Evolutionary conservation across 2,797 vertebrate species (phyloP), one percentile per base, ranked within the genome.

Genomic region (Apogon hyalosoma): DNA sequence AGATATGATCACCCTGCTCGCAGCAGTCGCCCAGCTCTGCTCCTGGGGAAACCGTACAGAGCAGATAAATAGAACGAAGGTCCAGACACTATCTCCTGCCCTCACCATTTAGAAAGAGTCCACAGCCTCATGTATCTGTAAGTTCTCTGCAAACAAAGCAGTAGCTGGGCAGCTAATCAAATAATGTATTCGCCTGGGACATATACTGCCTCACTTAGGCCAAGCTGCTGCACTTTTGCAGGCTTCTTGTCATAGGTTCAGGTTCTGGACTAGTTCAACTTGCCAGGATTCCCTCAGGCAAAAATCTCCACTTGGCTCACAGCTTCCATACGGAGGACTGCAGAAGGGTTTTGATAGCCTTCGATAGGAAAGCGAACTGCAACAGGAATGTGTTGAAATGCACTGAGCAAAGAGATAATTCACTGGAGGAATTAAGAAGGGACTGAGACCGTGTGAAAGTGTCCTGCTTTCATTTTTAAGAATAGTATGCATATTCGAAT

Each of bases 1-100:
- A 73, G 89, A 90, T 91, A 88, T 68, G 79, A 90, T 91, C 89
- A 57, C 42, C 56, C 64, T 11, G 73, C 81, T 77, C 14, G 15
- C 49, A 73, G 84, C 83, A 39, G 67, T 73, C 63, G 75, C 63
- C 59, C 72, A 9, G 83, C 80, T 89, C 80, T 1, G 14, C 41
- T 57, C 55, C 41, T 81, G 76, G 53, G 75, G 79, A 75, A 82
- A 77, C 74, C 10, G 14, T 8, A 13, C 41, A 0, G 56, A 70
- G 71, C 59, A 75, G 86, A 88, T 87, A 90, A 89, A 88, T 79
- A 83, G 81, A 86, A 79, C 46, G 21, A 49, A 63, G 58, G 78
- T 82, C 68, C 73, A 58, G 74, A 90, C 85, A 61, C 66, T 75
- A 87, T 90, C 88, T 80, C 10, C 69, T 75, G 74, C 73, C 77